Conservation (phyloP, 2,888 invertebrate species). For the Auanema freiburgensis region DNA sequence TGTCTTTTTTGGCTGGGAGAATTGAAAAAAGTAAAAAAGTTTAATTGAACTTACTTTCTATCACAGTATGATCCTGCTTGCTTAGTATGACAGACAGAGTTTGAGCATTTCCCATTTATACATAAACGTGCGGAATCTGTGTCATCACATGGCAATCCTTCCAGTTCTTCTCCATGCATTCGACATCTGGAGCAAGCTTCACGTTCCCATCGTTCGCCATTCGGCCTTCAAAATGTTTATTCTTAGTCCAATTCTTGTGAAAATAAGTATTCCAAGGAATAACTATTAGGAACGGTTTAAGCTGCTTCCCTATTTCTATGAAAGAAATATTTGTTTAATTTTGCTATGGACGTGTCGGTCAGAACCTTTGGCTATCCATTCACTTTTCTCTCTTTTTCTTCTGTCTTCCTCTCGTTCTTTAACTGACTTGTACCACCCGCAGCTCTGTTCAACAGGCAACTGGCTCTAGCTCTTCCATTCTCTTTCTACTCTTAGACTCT, state of each 20-base stretch:
- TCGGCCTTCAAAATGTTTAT: slow-evolving; percentile 45
- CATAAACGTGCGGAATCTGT: slow-evolving; percentile 61
- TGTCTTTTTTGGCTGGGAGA: neutral
- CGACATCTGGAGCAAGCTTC: slow-evolving; percentile 62
- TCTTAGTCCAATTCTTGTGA: neutral
- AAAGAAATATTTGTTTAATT: neutral
- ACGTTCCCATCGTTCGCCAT: slow-evolving; percentile 64
- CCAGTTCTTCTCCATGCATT: slow-evolving; percentile 57
- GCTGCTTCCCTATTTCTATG: neutral
- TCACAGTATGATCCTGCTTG: slow-evolving; percentile 61
- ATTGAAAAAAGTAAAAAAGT: neutral
- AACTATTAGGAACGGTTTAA: neutral
- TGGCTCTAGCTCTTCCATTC: too few species aligned
- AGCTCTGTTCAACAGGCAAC: too few species aligned
- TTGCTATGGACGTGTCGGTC: neutral
- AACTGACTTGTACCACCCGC: too few species aligned
- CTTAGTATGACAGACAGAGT: slow-evolving; percentile 62
- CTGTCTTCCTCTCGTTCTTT: too few species aligned
- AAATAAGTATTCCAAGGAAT: neutral
- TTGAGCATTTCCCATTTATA: slow-evolving; percentile 60
- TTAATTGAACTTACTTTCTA: slow-evolving; percentile 47
- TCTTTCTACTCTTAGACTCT: too few species aligned
- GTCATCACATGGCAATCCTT: slow-evolving; percentile 64
- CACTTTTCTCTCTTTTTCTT: too few species aligned
- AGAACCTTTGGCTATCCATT: neutral